Base-by-base conservation (phyloP, 2,797 vertebrate species). In the Hemitrygon akajei region DNA sequence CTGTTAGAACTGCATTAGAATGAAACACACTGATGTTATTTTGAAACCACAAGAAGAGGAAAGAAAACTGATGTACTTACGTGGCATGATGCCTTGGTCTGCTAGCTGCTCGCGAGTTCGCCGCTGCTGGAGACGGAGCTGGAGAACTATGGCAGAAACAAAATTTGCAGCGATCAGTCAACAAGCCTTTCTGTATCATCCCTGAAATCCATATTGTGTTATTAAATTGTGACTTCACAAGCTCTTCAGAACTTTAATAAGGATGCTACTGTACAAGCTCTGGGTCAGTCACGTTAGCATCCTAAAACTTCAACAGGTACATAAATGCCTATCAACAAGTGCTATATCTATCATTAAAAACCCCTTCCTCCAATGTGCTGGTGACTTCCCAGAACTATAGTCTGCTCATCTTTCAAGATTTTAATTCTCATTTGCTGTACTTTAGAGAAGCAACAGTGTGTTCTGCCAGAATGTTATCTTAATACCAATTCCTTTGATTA, bases 91-190 rank as follows among this genome's bases (percentile, higher is more conserved):
- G 97, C 98, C 98, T 97, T 98, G 98, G 97, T 98, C 98, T 96
- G 97, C 97, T 96, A 98, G 97, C 96, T 98, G 98, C 96, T 99
- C 98, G 95, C 98, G 97, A 94, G 98, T 98, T 96, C 98, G 98
- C 96, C 98, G 98, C 97, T 99, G 98, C 96, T 99, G 98, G 96
- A 99, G 98, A 96, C 98, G 98, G 95, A 99, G 97, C 98, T 99
- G 99, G 95, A 99, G 97, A 97, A 99, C 99, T 99, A 96, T 94
- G 95, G 96, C 95, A 96, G 94, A 95, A 47, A 76, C 69, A 93
- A 73, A 75, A 75, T 75, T 93, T 93, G 71, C 91, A 93, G 34
- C 30, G 71, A 58, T 73, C 91, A 93, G 71, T 5, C 47, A 27
- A 2, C 40, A 47, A 30, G 71, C 71, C 63, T 25, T 56, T 30